Conservation (phyloP, 2,888 invertebrate genomes). For the Aphodius granarius region DNA sequence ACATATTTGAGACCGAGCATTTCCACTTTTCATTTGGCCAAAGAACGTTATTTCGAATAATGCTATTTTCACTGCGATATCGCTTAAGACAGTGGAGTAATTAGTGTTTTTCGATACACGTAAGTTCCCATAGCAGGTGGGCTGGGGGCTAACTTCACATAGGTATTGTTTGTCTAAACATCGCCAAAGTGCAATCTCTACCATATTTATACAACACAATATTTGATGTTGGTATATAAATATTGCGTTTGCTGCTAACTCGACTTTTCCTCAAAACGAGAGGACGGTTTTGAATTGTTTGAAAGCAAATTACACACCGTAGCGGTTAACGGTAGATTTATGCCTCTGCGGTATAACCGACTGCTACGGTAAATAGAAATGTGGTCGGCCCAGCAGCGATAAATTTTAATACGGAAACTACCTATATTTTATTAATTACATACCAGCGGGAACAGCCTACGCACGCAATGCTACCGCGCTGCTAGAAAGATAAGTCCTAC, state of each 20-base stretch:
- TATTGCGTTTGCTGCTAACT: not conserved
- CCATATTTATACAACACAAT: too few species aligned
- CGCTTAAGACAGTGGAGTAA: too few species aligned
- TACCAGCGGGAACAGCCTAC: not conserved
- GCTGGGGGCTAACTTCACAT: too few species aligned
- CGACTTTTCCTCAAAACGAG: not conserved
- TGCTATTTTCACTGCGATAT: too few species aligned
- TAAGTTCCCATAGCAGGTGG: too few species aligned
- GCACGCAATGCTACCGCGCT: not conserved
- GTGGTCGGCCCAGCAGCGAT: not conserved
- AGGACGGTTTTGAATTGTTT: not conserved
- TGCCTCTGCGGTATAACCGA: not conserved
- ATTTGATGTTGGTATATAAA: too few species aligned
- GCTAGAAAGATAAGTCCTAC: not conserved
- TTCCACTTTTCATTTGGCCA: too few species aligned
- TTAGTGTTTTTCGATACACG: too few species aligned
- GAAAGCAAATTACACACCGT: not conserved
- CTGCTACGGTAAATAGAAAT: not conserved
- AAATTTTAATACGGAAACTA: not conserved
- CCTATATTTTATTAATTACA: not conserved
- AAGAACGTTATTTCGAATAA: too few species aligned
- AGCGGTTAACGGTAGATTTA: not conserved
- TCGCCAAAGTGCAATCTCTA: too few species aligned
- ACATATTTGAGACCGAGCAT: too few species aligned
- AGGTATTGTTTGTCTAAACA: too few species aligned